Conservation (phyloP, 2,888 invertebrate species). For the Heliconius ismenius region DNA sequence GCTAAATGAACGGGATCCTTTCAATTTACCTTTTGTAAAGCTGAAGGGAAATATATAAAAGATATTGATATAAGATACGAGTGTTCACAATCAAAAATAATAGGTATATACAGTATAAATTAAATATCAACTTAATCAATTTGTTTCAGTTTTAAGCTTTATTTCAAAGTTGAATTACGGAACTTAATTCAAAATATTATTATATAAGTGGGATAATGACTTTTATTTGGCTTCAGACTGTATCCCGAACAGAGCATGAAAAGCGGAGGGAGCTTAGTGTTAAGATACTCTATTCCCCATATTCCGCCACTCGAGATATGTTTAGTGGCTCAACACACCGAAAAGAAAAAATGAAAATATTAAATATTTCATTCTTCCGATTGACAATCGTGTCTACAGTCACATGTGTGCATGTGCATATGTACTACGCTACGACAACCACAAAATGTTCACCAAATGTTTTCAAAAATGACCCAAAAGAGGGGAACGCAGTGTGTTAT, state of each 20-base stretch:
- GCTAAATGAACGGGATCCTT: slow-evolving; percentile 43
- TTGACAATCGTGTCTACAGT: too few relatives aligned
- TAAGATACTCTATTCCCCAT: not conserved
- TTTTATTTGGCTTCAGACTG: not conserved
- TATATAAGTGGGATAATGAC: not conserved
- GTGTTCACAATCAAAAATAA: too few relatives aligned
- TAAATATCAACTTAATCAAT: too few relatives aligned
- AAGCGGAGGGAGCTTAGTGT: not conserved
- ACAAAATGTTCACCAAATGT: too few relatives aligned
- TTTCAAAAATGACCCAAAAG: not conserved
- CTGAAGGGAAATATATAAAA: slow-evolving; percentile 4
- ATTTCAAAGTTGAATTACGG: not conserved
- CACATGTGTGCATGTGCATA: too few relatives aligned
- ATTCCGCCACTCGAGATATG: too few relatives aligned
- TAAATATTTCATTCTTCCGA: too few relatives aligned
- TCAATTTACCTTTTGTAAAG: slow-evolving; percentile 27
- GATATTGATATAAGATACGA: not conserved
- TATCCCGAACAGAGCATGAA: not conserved
- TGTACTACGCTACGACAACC: too few relatives aligned
- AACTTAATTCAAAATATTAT: too few relatives aligned
- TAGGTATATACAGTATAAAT: too few relatives aligned
- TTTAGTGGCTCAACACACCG: too few relatives aligned
- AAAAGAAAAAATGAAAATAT: too few relatives aligned
- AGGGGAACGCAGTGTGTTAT: not conserved
- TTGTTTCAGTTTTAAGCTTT: not conserved